Evolutionary conservation across 2,888 invertebrate genomes (phyloP), one percentile per base, ranked within the genome.

Genomic region (Hydrotaea diabolus): DNA sequence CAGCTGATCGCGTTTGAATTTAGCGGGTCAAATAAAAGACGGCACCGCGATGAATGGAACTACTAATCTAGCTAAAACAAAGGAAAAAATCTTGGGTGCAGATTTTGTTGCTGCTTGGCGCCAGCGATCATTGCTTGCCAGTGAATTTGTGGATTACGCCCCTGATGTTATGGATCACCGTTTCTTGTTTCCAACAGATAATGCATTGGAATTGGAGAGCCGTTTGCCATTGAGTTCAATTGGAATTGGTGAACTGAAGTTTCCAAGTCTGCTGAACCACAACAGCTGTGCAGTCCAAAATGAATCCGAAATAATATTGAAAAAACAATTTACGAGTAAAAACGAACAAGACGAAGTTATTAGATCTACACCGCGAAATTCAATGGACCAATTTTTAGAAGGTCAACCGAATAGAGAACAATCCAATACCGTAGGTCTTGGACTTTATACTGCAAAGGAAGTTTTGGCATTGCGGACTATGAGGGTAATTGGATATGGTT

Each of bases 361-460:
- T 4, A 64, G 0, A 8, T 73, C 26, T 86, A 88, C 82, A 7
- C 5, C 15, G 8, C 73, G 73, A 17, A 77, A 73, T 43, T 77
- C 76, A 21, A 72, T 73, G 39, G 79, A 73, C 15, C 66, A 76
- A 11, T 77, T 77, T 26, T 49, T 79, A 8, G 36, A 76, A 5
- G 43, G 21, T 19, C 11, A 36, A 23, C 13, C 26, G 2, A 26
- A 64, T 36, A 73, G 17, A 11, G 9, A 9, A 11, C 15, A 21
- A 3, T 9, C n/a, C 0, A 46, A 23, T 31, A n/a, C n/a, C n/a
- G n/a, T n/a, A n/a, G n/a, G n/a, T n/a, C n/a, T n/a, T n/a, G 49
- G 19, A 4, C 92, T 92, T 78, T 89, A 88, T 5, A 90, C 92
- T 0, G 92, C 91, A 0, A 86, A 89, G 0, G 90, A 92, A n/a